Conservation (phyloP, 1,140 invertebrate species). For the Drosophila tropicalis region DNA sequence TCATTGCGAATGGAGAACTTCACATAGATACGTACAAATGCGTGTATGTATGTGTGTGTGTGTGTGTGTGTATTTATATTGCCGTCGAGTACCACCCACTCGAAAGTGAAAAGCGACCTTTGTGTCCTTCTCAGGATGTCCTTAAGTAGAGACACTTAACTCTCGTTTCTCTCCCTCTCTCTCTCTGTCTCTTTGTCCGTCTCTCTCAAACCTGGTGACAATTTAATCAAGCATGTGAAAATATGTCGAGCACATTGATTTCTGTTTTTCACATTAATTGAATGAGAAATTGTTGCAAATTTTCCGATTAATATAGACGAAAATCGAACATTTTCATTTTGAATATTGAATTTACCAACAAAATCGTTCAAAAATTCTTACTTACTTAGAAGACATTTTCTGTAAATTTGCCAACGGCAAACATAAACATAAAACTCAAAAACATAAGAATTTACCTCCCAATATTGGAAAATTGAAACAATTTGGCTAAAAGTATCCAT, state of each 20-base stretch:
- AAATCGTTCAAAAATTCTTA: too few species aligned
- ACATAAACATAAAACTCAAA: background rate
- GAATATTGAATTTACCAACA: too few species aligned
- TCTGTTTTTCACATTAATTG: background rate
- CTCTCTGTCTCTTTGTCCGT: too few species aligned
- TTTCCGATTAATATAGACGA: background rate
- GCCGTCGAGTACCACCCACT: background rate
- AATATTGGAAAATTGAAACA: background rate
- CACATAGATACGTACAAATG: too few species aligned
- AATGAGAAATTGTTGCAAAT: background rate
- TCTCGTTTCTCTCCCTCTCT: background rate
- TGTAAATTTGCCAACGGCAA: background rate
- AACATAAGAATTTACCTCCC: background rate
- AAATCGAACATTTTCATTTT: too few species aligned
- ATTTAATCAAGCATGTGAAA: slow-evolving; percentile 8
- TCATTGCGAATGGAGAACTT: background rate
- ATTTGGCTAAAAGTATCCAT: background rate
- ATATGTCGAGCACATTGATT: background rate
- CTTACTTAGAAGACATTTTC: background rate
- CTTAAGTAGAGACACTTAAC: slow-evolving; percentile 11
- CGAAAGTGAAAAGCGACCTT: slow-evolving; percentile 3
- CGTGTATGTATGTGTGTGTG: background rate
- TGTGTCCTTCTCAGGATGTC: slow-evolving; percentile 7
- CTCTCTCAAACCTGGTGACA: background rate
- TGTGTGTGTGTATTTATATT: background rate